Base-by-base conservation (phyloP, 2,797 vertebrate genomes). In the Poecilia wingei region DNA sequence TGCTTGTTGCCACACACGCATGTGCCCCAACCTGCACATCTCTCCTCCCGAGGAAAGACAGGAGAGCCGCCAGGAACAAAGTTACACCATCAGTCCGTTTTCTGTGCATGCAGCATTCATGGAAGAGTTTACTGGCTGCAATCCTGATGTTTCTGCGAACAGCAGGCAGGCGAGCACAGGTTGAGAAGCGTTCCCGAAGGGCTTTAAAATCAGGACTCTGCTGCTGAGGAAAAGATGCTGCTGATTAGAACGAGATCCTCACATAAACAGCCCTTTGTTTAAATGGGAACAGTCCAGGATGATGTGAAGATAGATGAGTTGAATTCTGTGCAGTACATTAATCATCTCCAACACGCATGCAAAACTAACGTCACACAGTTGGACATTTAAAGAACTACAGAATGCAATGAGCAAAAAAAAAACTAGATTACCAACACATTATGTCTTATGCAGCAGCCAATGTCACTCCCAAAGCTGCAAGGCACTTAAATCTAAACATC, bases 1-100 rank as follows among this genome's bases (percentile, higher is more conserved):
- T 31, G 72, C n/a, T 45, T 78, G 77, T 87, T 89, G 79, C 83
- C 69, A 84, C 82, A 89, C 57, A 64, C 18, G 12, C 3, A 4
- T 82, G 71, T 86, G 89, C 91, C 86, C 84, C 80, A 87, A 92
- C 90, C 81, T 88, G 91, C 82, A 74, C 0, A 68, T 73, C 45
- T 64, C 61, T 28, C 74, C 85, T 84, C 43, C 33, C 0, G 25
- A 70, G 25, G 1, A 66, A 75, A 61, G 10, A 66, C 49, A 43
- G 49, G 25, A 69, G 78, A 78, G 83, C 75, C 79, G 79, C 77
- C 76, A 79, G 77, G 81, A 81, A 81, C 79, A 71, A 36, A 82
- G 84, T 82, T 82, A 74, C 81, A 79, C 68, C 88, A 86, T 53
- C 64, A 25, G 31, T 41, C 28, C 4, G 64, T 76, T 10, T 4